Percentiles rank a stretch among this genome's conserved stretches.
These are phyloP conservation scores for Leptarthrus brevirostris DNA, from an alignment of 2,888 invertebrate species.

Conservation along the genomic window DNA sequence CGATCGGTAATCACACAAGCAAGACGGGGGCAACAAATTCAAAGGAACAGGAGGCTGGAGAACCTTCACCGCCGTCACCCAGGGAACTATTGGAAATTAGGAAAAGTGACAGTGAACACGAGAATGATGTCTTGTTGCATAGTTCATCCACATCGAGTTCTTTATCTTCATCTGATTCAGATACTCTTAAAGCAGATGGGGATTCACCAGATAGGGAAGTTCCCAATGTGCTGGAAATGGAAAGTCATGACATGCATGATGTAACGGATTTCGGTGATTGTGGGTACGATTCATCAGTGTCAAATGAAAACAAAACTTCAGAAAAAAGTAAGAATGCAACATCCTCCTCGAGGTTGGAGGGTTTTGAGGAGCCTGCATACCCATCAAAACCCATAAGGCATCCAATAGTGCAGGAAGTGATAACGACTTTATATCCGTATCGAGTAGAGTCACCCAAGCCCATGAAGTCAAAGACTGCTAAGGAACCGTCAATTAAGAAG, in stretches of 20 bases:
- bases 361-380: not conserved
- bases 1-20: not conserved
- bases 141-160: conserved; percentile 23
- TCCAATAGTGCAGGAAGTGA: conserved; percentile 49
- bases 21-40: conserved; percentile 39
- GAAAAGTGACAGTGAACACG: not conserved
- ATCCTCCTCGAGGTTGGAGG: conserved; percentile 15
- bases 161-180: conserved; percentile 44
- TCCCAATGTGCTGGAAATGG: conserved; percentile 2
- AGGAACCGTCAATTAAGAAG: conserved; percentile 47
- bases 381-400: conserved; percentile 37
- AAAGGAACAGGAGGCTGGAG: conserved; percentile 20
- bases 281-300: conserved; percentile 18
- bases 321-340: conserved; percentile 9
- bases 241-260: conserved; percentile 41
- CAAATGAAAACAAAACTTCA: not conserved
- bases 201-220: conserved; percentile 32
- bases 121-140: not conserved
- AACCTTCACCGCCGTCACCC: conserved; percentile 6
- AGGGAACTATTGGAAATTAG: conserved; percentile 19
- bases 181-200: conserved; percentile 42
- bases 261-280: conserved; percentile 20
- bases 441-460: conserved; percentile 56
- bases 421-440: conserved; percentile 50
- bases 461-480: conserved; percentile 33